Percentiles rank a stretch among this genome's conserved stretches.
phyloP scores from a whole-genome alignment of 2,797 vertebrate species.

The Apogon hyalosoma region DNA sequence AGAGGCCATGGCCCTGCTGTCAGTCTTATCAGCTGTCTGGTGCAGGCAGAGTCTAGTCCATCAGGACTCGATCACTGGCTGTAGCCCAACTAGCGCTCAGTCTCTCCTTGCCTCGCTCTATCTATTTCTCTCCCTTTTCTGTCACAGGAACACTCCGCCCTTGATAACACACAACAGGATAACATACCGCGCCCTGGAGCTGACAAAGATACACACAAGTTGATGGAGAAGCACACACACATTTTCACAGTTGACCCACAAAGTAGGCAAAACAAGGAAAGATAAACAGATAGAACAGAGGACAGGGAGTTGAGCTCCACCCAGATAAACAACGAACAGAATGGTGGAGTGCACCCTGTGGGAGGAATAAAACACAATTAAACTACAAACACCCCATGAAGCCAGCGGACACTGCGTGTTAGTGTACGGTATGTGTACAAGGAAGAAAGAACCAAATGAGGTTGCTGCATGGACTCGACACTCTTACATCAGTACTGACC shows the following conservation, averaged over 20 bases:
- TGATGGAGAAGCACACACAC: conserved; percentile 12
- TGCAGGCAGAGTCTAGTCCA: conserved; percentile 39
- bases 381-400: conserved; percentile 8
- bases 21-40: conserved; percentile 66
- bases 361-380: conserved; percentile 54
- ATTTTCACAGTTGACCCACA: conserved; percentile 44
- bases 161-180: conserved; percentile 66
- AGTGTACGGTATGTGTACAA: background rate
- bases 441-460: background rate
- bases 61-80: conserved; percentile 41
- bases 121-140: conserved; percentile 42
- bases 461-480: conserved; percentile 10
- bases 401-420: background rate
- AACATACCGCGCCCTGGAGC: conserved; percentile 64
- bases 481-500: conserved; percentile 55
- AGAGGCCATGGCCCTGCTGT: conserved; percentile 25
- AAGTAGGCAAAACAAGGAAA: conserved; percentile 33
- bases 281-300: conserved; percentile 44
- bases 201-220: conserved; percentile 52
- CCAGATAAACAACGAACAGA: conserved; percentile 41
- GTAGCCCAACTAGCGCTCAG: conserved; percentile 23
- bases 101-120: conserved; percentile 28
- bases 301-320: conserved; percentile 42
- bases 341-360: conserved; percentile 33
- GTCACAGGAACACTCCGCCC: conserved; percentile 46